Evolutionary conservation across 2,888 invertebrate genomes (phyloP).

Genomic region (Cinara cedri): DNA sequence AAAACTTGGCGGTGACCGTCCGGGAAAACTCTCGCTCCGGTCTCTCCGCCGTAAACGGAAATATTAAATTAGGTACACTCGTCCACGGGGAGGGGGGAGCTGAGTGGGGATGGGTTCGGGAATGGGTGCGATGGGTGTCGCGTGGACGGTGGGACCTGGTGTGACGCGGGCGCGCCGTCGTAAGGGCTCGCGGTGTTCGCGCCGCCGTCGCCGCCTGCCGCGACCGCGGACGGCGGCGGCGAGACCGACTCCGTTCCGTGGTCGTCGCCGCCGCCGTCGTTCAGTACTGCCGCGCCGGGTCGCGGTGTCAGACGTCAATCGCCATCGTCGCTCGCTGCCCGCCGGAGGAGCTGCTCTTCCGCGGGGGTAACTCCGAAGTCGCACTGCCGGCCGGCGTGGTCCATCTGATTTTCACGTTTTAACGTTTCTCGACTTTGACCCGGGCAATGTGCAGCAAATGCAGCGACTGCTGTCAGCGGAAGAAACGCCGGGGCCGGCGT

Average conservation of each 20-base stretch:
- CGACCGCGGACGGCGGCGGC: neutral
- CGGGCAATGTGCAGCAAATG: conserved; percentile 65
- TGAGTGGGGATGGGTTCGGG: too few species aligned
- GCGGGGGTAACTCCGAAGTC: too few species aligned
- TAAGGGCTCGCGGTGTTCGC: neutral
- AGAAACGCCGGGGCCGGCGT: conserved; percentile 59
- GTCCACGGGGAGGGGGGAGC: too few species aligned
- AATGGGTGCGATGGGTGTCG: too few species aligned
- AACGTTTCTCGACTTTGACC: neutral
- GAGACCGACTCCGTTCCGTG: neutral
- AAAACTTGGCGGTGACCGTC: too few species aligned
- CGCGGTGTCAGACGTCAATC: conserved; percentile 16
- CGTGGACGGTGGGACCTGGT: too few species aligned
- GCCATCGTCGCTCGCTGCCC: neutral
- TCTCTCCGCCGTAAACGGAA: too few species aligned
- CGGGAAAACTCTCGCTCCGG: too few species aligned
- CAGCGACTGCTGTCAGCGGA: conserved; percentile 64
- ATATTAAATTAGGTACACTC: too few species aligned
- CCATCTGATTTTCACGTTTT: too few species aligned
- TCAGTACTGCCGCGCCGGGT: conserved; percentile 35
- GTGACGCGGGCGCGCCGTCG: neutral
- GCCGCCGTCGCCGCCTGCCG: neutral
- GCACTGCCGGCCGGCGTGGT: neutral
- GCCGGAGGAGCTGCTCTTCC: too few species aligned
- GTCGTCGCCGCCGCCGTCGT: conserved; percentile 1